A percentile compares a stretch with the other conserved stretches of the same genome.
Evolutionary conservation across 1,140 invertebrate species (phyloP).

Genomic region (Temnothorax nylanderi): DNA sequence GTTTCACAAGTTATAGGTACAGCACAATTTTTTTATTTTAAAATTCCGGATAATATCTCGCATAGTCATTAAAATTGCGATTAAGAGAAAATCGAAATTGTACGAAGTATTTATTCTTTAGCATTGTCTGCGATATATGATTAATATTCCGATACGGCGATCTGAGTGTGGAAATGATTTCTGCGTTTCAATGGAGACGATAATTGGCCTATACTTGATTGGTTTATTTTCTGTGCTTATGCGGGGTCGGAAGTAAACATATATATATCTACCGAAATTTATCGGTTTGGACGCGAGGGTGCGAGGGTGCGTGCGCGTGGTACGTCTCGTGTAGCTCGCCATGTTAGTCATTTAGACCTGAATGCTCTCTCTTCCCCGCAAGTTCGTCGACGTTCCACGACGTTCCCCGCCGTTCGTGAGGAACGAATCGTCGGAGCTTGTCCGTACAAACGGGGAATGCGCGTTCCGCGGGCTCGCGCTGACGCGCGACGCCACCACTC

Average conservation of each 20-base stretch:
- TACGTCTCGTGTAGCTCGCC: background rate
- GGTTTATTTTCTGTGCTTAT: conserved; percentile 3
- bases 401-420: background rate
- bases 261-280: background rate
- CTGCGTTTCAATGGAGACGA: no score
- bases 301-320: background rate
- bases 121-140: background rate
- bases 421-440: conserved; percentile 8
- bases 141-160: background rate
- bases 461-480: conserved; percentile 6
- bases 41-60: background rate
- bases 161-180: background rate
- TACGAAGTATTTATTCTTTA: background rate
- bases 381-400: conserved; percentile 3
- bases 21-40: background rate
- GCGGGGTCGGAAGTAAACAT: background rate
- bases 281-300: background rate
- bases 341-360: conserved; percentile 43
- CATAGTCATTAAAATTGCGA: background rate
- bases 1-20: background rate
- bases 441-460: background rate
- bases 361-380: background rate
- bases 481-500: conserved; percentile 7
- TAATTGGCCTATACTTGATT: background rate
- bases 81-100: background rate